Percentiles rank a stretch among this genome's conserved stretches.
Evolutionary conservation across 1,140 invertebrate species (phyloP).

Genomic region (Neodiprion fabricii): DNA sequence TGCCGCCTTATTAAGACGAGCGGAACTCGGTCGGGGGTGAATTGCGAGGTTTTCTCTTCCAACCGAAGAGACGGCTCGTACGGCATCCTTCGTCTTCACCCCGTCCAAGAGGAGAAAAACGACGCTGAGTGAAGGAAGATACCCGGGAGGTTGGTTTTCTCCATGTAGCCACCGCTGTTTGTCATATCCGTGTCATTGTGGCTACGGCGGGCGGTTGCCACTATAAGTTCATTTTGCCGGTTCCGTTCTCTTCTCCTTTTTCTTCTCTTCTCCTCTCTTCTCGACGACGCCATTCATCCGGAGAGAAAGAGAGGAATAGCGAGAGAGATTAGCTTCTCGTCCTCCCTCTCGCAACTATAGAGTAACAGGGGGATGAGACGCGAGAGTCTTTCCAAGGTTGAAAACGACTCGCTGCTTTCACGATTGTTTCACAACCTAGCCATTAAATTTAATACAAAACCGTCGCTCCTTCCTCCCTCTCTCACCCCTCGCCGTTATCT

Average conservation of each 20-base stretch:
- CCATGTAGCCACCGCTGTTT: background rate
- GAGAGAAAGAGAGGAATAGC: background rate
- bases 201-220: background rate
- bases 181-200: background rate
- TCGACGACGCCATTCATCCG: constrained; percentile 30
- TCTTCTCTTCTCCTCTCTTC: constrained; percentile 17
- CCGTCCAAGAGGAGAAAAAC: background rate
- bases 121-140: background rate
- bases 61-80: background rate
- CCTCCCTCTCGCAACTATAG: constrained; percentile 18
- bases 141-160: background rate
- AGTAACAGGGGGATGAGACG: constrained; percentile 14
- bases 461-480: constrained; percentile 15
- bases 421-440: constrained; percentile 24
- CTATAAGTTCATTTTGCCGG: background rate
- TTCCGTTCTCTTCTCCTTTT: constrained; percentile 11
- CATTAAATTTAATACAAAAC: constrained; percentile 5
- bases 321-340: constrained; percentile 3
- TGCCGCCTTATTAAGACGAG: background rate
- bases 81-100: background rate
- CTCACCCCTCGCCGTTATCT: constrained; percentile 16
- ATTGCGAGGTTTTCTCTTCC: background rate
- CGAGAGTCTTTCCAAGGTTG: constrained; percentile 15
- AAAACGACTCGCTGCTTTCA: constrained; percentile 22
- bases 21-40: background rate